phyloP scores from a whole-genome alignment of 1,140 invertebrate species.

The Drosophila ironensis region DNA sequence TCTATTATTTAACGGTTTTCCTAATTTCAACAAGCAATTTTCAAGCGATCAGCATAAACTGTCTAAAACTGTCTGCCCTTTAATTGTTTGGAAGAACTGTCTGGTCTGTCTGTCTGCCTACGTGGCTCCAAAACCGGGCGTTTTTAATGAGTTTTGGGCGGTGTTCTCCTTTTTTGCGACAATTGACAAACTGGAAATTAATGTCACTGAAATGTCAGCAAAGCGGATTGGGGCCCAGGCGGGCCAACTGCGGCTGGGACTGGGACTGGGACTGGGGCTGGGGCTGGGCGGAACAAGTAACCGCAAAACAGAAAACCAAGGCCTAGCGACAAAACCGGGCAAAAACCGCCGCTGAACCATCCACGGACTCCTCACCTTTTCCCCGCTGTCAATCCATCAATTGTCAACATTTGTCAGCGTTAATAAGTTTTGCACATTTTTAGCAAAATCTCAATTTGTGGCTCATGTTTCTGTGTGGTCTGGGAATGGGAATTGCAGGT shows the following conservation, averaged over 20 bases:
- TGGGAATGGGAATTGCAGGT: constrained; percentile 43
- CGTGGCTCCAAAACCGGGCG: too few species aligned
- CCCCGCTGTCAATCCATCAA: constrained; percentile 43
- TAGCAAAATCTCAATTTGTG: constrained; percentile 45
- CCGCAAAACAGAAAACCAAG: constrained; percentile 17
- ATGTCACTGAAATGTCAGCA: constrained; percentile 47
- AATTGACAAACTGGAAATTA: constrained; percentile 54
- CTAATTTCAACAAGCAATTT: too few species aligned
- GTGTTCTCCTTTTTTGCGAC: constrained; percentile 10
- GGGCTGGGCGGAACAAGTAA: constrained; percentile 16
- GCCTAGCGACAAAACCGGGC: constrained; percentile 17
- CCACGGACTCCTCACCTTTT: constrained; percentile 12
- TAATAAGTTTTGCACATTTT: constrained; percentile 51
- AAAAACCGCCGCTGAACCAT: constrained; percentile 33
- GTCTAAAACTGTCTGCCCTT: too few species aligned
- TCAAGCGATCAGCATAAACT: too few species aligned
- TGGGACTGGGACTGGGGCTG: too few species aligned
- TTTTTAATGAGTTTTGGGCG: constrained; percentile 48
- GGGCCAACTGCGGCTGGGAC: too few species aligned
- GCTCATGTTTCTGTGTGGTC: constrained; percentile 34
- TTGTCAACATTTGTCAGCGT: constrained; percentile 54
- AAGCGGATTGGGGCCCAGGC: constrained; percentile 48
- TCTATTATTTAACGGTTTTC: too few species aligned
- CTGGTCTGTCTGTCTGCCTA: constrained; percentile 21
- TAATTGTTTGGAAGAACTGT: too few species aligned